Conservation (phyloP, 2,113 vertebrate genomes). For the Amblyornis subalaris region DNA sequence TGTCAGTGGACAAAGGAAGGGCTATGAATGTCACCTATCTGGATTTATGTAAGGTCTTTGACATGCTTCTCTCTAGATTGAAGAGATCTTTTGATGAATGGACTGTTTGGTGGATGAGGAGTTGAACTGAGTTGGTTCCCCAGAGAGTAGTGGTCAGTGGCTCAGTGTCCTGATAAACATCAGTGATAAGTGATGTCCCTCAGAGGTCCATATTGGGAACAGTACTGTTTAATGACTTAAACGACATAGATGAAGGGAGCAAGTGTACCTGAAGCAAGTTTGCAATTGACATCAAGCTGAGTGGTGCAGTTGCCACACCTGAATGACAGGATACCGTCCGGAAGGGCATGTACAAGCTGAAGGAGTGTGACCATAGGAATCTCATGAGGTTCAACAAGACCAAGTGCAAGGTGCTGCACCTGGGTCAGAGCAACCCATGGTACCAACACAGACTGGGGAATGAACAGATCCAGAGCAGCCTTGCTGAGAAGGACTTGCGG, state of each 20-base stretch:
- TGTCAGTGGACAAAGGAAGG: fast-evolving
- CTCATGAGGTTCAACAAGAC: neutral
- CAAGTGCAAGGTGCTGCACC: neutral
- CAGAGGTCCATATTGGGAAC: neutral
- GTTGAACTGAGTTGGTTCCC: neutral
- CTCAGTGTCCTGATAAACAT: neutral
- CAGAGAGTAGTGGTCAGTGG: too few species aligned
- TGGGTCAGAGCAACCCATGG: fast-evolving
- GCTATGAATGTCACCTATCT: neutral
- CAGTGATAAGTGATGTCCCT: neutral
- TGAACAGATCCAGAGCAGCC: neutral
- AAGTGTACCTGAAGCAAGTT: neutral
- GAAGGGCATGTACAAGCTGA: neutral
- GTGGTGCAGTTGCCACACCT: neutral
- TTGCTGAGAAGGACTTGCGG: neutral
- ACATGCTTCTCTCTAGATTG: neutral
- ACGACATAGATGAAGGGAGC: neutral
- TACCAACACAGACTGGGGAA: neutral
- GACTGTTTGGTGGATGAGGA: neutral
- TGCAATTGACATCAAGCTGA: neutral
- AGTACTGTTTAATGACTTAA: neutral
- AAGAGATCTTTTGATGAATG: neutral
- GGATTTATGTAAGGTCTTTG: neutral
- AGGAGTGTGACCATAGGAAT: neutral
- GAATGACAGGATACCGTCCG: too few species aligned